Conservation (phyloP, 2,113 vertebrate species). For the Cichladusa arquata region DNA sequence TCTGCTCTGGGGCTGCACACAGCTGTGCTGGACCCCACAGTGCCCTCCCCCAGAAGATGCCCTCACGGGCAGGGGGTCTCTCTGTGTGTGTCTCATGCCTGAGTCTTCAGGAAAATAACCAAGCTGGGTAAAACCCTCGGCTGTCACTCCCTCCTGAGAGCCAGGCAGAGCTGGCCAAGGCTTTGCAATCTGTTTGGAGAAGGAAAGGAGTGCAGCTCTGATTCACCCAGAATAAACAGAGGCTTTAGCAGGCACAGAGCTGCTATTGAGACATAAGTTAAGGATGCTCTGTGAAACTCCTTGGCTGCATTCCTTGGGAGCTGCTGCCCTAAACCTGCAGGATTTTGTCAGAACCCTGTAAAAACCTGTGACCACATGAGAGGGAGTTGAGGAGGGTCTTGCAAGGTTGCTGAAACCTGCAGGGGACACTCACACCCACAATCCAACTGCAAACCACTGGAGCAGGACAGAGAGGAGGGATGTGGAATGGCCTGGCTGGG, state of each 20-base stretch:
- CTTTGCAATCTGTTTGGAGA: neutral
- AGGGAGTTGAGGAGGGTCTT: neutral
- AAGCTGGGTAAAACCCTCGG: neutral
- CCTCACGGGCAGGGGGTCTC: accelerated
- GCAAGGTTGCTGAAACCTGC: neutral
- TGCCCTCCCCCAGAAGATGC: neutral
- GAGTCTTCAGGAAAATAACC: neutral
- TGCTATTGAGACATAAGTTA: neutral
- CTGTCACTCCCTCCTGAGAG: neutral
- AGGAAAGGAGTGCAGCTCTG: neutral
- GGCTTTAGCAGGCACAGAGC: neutral
- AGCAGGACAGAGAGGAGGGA: neutral
- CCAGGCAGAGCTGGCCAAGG: neutral
- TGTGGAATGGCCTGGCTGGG: neutral
- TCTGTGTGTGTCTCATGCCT: neutral
- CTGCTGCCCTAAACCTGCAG: neutral
- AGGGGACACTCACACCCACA: accelerated
- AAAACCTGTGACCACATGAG: accelerated
- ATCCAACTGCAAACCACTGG: neutral
- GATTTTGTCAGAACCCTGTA: neutral
- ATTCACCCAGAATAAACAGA: neutral
- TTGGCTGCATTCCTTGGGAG: neutral
- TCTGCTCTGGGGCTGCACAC: neutral
- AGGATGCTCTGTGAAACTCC: neutral
- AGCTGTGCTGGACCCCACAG: accelerated